phyloP scores from a whole-genome alignment of 2,888 invertebrate species.

The Fragum sueziense region DNA sequence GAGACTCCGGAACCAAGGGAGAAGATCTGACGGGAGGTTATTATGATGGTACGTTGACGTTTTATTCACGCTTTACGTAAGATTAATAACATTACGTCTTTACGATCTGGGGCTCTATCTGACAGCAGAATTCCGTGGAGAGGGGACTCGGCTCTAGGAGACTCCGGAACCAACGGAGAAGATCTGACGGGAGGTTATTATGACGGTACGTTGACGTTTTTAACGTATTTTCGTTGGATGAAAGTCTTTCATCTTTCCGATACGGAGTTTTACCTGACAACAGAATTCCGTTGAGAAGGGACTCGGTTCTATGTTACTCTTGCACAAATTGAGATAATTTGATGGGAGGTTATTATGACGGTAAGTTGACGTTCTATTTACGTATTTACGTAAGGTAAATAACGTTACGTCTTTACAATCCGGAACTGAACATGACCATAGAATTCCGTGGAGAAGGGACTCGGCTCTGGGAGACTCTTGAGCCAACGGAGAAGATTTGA shows the following conservation, averaged over 20 bases:
- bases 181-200: constrained; percentile 70
- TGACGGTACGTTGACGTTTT: constrained; percentile 64
- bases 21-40: constrained; percentile 75
- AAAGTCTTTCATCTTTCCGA: no score
- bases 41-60: constrained; percentile 64
- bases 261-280: constrained; percentile 76
- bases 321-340: constrained; percentile 43
- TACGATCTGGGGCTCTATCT: constrained; percentile 77
- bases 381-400: no score
- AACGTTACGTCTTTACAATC: no score
- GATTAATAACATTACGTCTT: no score
- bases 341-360: constrained; percentile 75
- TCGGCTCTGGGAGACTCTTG: no score
- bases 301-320: constrained; percentile 74
- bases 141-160: constrained; percentile 74
- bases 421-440: no score
- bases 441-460: no score
- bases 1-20: constrained; percentile 69
- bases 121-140: constrained; percentile 74
- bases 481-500: no score
- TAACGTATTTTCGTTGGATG: no score
- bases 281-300: constrained; percentile 75
- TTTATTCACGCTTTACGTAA: no score
- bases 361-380: no score
- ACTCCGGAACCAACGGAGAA: constrained; percentile 60